phyloP scores from a whole-genome alignment of 1,140 invertebrate species.

The Drosophila setifemur region DNA sequence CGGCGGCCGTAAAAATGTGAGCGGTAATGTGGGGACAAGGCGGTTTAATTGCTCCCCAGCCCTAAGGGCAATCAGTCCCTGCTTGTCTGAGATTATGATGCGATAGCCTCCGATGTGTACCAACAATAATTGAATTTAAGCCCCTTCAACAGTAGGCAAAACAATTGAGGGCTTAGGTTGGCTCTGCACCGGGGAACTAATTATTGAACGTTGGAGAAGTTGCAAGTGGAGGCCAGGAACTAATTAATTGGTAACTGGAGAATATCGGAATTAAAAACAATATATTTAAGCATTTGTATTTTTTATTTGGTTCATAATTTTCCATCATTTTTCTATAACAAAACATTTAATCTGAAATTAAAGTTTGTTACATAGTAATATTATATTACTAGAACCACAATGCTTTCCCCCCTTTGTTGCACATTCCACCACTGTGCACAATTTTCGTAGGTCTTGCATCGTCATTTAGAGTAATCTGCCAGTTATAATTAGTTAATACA shows the following conservation, averaged over 20 bases:
- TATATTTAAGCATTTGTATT: too few relatives aligned
- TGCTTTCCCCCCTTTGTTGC: not conserved
- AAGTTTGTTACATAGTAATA: too few relatives aligned
- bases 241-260: too few relatives aligned
- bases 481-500: constrained; percentile 5
- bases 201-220: not conserved
- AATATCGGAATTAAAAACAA: too few relatives aligned
- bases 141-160: not conserved
- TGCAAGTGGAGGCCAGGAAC: too few relatives aligned
- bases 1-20: constrained; percentile 50
- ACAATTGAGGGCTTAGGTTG: not conserved
- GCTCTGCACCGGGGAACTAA: not conserved
- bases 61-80: not conserved
- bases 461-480: not conserved
- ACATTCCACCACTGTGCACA: too few relatives aligned
- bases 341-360: too few relatives aligned
- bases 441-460: not conserved
- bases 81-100: constrained; percentile 30
- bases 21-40: constrained; percentile 35
- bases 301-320: too few relatives aligned
- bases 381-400: too few relatives aligned
- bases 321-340: too few relatives aligned
- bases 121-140: constrained; percentile 33
- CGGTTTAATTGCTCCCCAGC: constrained; percentile 33
- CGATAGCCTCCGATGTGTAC: not conserved